Evolutionary conservation across 1,140 invertebrate species (phyloP), one percentile per base, ranked within the genome.

Genomic region (Zaprionus taronus): DNA sequence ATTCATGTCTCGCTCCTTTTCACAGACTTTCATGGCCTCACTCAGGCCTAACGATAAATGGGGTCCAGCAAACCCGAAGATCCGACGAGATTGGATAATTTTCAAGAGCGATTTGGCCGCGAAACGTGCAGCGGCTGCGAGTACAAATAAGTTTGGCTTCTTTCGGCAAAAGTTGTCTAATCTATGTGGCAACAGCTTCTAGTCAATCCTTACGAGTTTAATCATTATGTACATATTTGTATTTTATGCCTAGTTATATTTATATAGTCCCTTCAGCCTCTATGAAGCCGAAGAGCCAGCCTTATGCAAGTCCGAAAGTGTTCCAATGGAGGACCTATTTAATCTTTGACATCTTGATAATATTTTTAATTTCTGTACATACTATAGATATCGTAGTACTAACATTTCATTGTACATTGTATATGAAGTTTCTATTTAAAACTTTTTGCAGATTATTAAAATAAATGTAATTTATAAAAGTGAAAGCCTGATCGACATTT

Each of bases 31-130:
- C 2, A 93, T 91, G 71, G 82, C 78, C 7, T 91, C 94, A 0
- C 93, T 96, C 44, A 80, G 78, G 20, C 93, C 94, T 20, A 94
- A 93, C 26, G 81, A 93, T 2, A 93, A 94, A 11, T 96, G 95
- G 94, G 96, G 96, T 3, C 96, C 96, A 0, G 92, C 83, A 1
- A 93, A 94, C 81, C 83, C 91, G 4, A 85, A 94, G 28, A 81
- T 91, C 5, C 91, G 93, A 9, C 91, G 93, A 51, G 93, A 94
- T 55, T 96, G 96, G 96, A 70, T 90, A 2, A 77, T 93, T 3
- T 95, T 94, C 80, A 95, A 94, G 77, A 87, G 92, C n/a, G 92
- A 94, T 9, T 65, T 84, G 63, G 75, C 72, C 4, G 73, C 75
- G 17, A 72, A 84, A 56, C 60, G 80, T 5, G 67, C 72, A n/a